phyloP scores from a whole-genome alignment of 2,797 vertebrate species.

The Neostethus bicornis region DNA sequence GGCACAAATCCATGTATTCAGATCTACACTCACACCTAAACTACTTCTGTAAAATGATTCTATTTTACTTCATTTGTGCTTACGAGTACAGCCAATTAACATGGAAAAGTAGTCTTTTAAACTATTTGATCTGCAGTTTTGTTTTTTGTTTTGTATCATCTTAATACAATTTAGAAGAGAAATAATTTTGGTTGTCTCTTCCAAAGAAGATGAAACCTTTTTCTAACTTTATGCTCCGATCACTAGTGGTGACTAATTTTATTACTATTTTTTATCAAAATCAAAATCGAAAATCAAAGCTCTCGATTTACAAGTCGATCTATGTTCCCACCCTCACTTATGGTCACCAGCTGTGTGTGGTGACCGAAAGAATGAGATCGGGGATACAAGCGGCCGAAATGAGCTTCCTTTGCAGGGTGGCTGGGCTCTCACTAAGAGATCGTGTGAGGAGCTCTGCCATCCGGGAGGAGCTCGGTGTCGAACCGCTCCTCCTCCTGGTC shows the following conservation, averaged over 20 bases:
- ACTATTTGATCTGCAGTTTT: not conserved
- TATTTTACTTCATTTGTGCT: constrained; percentile 6
- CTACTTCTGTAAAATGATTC: constrained; percentile 5
- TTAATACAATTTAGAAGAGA: not conserved
- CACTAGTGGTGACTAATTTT: not conserved
- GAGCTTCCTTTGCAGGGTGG: too few relatives aligned
- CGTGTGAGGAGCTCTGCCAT: too few relatives aligned
- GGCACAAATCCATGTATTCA: constrained; percentile 46
- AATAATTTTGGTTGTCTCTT: not conserved
- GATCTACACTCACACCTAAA: constrained; percentile 3
- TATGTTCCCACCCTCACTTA: too few relatives aligned
- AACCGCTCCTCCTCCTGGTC: too few relatives aligned
- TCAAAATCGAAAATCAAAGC: too few relatives aligned
- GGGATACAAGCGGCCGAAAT: too few relatives aligned
- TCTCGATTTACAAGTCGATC: too few relatives aligned
- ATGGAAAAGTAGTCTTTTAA: not conserved
- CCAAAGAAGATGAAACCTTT: not conserved
- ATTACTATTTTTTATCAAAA: not conserved
- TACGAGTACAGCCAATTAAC: not conserved
- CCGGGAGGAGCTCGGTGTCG: too few relatives aligned
- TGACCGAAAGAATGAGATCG: too few relatives aligned
- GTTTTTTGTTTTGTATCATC: not conserved
- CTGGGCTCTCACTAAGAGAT: too few relatives aligned
- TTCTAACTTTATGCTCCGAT: constrained; percentile 9
- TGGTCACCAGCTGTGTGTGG: too few relatives aligned